Evolutionary conservation across 2,113 vertebrate species (phyloP).

Genomic region (Formicarius rufipectus): DNA sequence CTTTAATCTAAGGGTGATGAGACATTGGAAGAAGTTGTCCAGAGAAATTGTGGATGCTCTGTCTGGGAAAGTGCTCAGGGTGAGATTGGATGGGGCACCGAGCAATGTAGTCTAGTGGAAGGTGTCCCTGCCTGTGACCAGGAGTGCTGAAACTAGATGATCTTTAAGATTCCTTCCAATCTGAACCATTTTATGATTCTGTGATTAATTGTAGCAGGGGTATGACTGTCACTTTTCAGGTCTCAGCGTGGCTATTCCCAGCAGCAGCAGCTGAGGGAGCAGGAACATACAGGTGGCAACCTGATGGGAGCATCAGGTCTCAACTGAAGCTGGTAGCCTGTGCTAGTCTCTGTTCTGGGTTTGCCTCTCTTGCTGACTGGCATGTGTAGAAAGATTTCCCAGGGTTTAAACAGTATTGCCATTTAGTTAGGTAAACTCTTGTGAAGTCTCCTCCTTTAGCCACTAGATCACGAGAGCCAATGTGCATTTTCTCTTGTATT

Average conservation of each 20-base stretch:
- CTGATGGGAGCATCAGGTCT: background rate
- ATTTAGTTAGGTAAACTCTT: background rate
- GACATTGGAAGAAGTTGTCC: background rate
- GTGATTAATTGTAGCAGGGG: background rate
- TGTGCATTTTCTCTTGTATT: background rate
- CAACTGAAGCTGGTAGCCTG: background rate
- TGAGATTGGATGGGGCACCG: background rate
- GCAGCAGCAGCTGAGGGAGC: background rate
- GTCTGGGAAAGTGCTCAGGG: background rate
- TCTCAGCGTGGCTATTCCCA: background rate
- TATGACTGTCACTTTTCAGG: background rate
- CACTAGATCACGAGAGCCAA: background rate
- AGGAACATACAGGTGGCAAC: background rate
- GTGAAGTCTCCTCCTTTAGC: background rate
- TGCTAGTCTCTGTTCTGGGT: background rate
- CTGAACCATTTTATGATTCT: background rate
- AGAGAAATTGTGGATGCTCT: background rate
- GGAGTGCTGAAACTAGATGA: background rate
- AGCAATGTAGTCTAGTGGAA: background rate
- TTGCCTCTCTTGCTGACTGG: background rate
- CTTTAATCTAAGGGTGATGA: background rate
- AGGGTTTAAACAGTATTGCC: background rate
- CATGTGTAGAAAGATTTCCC: background rate
- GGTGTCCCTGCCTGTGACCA: background rate
- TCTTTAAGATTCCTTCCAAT: background rate